Evolutionary conservation across 2,888 invertebrate species (phyloP), one percentile per base, ranked within the genome.

Genomic region (Mesochorus sp.): DNA sequence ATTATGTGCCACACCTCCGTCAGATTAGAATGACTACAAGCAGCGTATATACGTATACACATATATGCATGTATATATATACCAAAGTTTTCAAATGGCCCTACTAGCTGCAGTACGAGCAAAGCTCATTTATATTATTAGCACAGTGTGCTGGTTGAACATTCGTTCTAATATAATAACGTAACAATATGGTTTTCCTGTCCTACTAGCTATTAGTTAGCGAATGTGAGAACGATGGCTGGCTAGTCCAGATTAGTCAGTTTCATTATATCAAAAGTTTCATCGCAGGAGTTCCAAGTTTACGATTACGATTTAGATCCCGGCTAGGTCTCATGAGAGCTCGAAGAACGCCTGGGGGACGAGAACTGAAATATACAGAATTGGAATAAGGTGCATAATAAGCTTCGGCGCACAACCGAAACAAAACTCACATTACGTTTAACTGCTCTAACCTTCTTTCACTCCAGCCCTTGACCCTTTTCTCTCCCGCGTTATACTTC

Each of bases 391-490:
- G 21, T 12, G 26, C 39, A 59, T 64, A 70, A 70, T 74, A 70
- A 66, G 74, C 74, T 66, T 39, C 59, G 44, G 51, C 31, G 17
- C 42, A 37, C 49, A 10, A 53, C 34, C 51, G 42, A 49, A 66
- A 70, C 37, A 51, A 26, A 59, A 59, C 17, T 59, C 57, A 61
- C 64, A 31, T 10, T 42, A 12, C 10, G 5, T n/a, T 17, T 2
- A 12, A 12, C 8, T 8, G 37, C n/a, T 12, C n/a, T 37, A 12
- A 10, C 12, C 12, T 26, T 44, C 53, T 57, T 51, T 51, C 24
- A 49, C 47, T 28, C 49, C 62, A 39, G 21, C 39, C 51, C 68
- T 39, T 55, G 47, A 39, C 73, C 64, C 72, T 68, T 73, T 68
- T 68, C 53, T 61, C 70, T 28, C 44, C 2, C 42, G 26, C 39